These are phyloP conservation scores for Gastrophryne carolinensis DNA, from an alignment of 2,797 vertebrate genomes.

Conservation along the genomic window DNA sequence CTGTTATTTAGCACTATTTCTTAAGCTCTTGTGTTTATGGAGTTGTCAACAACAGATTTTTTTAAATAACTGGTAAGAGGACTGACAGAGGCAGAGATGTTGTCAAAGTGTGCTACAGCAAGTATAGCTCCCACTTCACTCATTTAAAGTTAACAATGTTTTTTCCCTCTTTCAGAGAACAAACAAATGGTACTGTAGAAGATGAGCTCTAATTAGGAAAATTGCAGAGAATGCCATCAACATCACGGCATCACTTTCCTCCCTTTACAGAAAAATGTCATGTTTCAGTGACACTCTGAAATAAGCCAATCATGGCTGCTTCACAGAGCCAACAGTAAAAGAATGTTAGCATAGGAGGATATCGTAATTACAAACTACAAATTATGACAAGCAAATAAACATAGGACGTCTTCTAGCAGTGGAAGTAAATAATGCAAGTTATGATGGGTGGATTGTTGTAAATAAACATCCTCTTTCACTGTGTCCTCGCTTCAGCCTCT, in stretches of 20 bases:
- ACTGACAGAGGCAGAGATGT: background rate
- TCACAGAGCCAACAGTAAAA: conserved; percentile 41
- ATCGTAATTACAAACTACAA: conserved; percentile 61
- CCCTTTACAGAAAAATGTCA: conserved; percentile 57
- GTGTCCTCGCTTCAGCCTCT: conserved; percentile 53
- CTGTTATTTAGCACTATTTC: background rate
- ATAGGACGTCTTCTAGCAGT: conserved; percentile 49
- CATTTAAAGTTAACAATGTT: conserved; percentile 43
- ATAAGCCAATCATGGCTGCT: conserved; percentile 57
- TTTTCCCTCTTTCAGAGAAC: conserved; percentile 50
- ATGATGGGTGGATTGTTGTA: conserved; percentile 53
- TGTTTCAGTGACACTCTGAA: conserved; percentile 58
- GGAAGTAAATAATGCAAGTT: conserved; percentile 28
- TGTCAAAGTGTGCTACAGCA: background rate
- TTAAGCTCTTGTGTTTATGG: conserved; percentile 3
- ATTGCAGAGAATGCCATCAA: conserved; percentile 50
- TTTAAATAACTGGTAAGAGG: background rate
- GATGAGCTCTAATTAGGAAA: conserved; percentile 60
- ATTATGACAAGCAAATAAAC: conserved; percentile 53
- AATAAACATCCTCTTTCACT: conserved; percentile 55
- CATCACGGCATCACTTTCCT: conserved; percentile 54
- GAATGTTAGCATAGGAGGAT: conserved; percentile 51
- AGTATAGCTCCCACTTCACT: conserved; percentile 11
- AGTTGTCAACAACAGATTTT: conserved; percentile 12
- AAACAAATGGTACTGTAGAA: conserved; percentile 47